Evolutionary conservation across 1,140 invertebrate genomes (phyloP), one percentile per base, ranked within the genome.

Genomic region (Dreissena rostriformis): DNA sequence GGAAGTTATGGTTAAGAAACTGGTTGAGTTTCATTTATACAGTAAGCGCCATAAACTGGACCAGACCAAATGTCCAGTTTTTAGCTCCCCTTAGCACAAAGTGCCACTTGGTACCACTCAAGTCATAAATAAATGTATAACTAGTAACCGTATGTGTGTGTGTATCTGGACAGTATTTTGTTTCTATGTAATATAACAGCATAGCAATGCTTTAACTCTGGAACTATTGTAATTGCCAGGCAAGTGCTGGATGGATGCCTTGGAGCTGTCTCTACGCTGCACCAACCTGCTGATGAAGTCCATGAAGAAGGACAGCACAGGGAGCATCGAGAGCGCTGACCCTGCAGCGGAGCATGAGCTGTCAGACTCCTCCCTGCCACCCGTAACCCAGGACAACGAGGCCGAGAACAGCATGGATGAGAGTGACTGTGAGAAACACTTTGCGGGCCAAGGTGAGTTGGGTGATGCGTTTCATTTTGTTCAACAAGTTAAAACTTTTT

Each of bases 221-320:
- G 7, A 4, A 57, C 11, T 57, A 57, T 7, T 14, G 28, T 65
- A 29, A 63, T 77, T 39, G 78, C 96, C 97, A 90, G 98, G 98
- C 22, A 98, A 98, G 94, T 98, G 97, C 94, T 99, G 98, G 98
- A 96, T 99, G 93, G 98, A 98, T 94, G 97, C 97, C 14, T 94
- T 99, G 29, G 98, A 98, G 92, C 94, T 98, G n/a, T 97, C 97
- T n/a, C 88, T 95, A 26, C 94, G 96, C 67, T 98, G 97, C 92
- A 96, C 96, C n/a, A 96, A 95, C 15, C 93, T 96, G 57, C 94
- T 96, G 51, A 92, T 96, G 72, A 94, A 96, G n/a, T 96, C 96
- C 15, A 94, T 95, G 94, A 94, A 92, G 19, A 92, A 91, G 63
- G 90, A 91, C 65, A 76, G 81, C n/a, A 83, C 84, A 51, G 72